A percentile compares a stretch with the other conserved stretches of the same genome.
phyloP scores from a whole-genome alignment of 2,888 invertebrate genomes.

The Polydrusus cervinus region DNA sequence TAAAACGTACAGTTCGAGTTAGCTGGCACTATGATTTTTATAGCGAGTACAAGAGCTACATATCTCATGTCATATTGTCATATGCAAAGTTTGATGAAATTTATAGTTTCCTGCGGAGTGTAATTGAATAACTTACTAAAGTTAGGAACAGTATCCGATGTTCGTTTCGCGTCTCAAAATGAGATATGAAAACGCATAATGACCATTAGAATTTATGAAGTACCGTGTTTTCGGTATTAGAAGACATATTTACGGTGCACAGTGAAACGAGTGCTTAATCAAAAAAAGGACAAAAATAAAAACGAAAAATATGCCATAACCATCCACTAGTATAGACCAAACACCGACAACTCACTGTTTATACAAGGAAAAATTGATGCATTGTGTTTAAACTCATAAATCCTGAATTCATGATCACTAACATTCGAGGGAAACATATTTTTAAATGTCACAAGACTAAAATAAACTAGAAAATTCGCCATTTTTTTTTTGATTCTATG shows the following conservation, averaged over 20 bases:
- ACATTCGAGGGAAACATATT: no score
- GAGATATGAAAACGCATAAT: slow-evolving; percentile 35
- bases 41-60: neutral
- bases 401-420: no score
- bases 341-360: no score
- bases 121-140: slow-evolving; percentile 37
- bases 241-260: slow-evolving; percentile 40
- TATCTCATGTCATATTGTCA: slow-evolving; percentile 8
- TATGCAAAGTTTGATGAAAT: slow-evolving; percentile 34
- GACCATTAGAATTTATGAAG: slow-evolving; percentile 36
- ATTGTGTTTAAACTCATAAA: no score
- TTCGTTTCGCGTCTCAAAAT: slow-evolving; percentile 34
- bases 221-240: slow-evolving; percentile 27
- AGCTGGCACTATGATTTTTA: slow-evolving; percentile 1
- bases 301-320: no score
- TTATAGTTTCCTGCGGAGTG: slow-evolving; percentile 34
- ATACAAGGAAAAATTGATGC: no score
- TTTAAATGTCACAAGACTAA: no score
- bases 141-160: slow-evolving; percentile 37
- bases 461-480: no score
- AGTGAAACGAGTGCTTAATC: slow-evolving; percentile 22
- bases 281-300: no score
- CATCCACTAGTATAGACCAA: no score
- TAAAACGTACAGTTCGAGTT: neutral
- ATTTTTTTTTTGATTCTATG: no score